These are phyloP conservation scores for Mustela nigripes DNA, from an alignment of 2,113 vertebrate species.

Conservation along the genomic window DNA sequence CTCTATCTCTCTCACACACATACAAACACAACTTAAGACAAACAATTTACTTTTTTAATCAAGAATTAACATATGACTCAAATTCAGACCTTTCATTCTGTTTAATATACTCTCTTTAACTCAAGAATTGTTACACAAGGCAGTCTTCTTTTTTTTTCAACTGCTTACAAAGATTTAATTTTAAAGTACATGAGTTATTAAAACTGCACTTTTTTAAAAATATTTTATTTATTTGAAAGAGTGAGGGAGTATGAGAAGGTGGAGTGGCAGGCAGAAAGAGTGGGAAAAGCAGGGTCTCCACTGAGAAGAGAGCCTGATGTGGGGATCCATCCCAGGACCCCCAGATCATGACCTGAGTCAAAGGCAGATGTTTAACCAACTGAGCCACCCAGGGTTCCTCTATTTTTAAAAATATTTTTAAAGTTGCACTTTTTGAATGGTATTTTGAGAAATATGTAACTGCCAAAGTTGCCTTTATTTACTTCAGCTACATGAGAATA, in stretches of 20 bases:
- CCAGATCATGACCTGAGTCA: neutral
- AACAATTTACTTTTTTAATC: constrained; percentile 4
- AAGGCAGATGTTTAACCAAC: neutral
- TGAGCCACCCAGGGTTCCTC: neutral
- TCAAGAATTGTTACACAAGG: neutral
- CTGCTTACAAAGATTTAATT: neutral
- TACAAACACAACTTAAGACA: neutral
- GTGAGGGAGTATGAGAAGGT: no score
- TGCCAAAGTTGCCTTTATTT: neutral
- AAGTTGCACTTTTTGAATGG: neutral
- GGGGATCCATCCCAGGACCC: no score
- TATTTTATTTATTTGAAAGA: no score
- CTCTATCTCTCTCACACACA: neutral
- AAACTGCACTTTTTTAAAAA: neutral
- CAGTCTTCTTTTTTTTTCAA: neutral
- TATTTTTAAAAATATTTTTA: neutral
- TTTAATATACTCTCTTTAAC: neutral
- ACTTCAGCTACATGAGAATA: neutral
- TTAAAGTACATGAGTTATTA: neutral
- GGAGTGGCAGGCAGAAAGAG: no score
- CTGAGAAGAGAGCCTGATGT: no score
- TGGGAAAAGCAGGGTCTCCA: no score
- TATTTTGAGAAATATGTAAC: constrained; percentile 36
- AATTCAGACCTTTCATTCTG: neutral
- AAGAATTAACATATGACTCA: neutral